Evolutionary conservation across 2,797 vertebrate species (phyloP).

Genomic region (Ciconia nigra): DNA sequence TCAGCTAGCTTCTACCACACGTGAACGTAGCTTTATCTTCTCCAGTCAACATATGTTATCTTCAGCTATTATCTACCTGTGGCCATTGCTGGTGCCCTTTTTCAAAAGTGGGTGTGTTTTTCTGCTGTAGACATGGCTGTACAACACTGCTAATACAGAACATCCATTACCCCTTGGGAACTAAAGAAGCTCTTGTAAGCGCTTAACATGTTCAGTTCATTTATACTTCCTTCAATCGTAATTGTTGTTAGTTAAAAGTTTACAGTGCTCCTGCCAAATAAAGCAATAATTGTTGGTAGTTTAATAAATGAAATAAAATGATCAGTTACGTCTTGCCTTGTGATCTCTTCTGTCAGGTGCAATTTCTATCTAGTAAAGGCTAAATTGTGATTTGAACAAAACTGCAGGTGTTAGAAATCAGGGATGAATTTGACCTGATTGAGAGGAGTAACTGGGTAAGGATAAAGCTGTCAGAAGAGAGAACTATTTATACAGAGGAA

Average conservation of each 20-base stretch:
- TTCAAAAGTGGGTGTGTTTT: background rate
- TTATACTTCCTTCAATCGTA: background rate
- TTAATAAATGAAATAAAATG: background rate
- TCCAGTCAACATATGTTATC: background rate
- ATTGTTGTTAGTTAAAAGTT: background rate
- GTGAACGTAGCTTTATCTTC: background rate
- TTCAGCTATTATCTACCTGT: background rate
- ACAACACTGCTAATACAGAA: rapidly evolving
- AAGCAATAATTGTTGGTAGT: background rate
- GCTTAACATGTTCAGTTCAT: background rate
- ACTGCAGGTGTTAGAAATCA: background rate
- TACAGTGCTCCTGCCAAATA: background rate
- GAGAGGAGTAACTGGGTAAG: background rate
- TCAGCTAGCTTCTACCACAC: background rate
- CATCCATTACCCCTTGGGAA: background rate
- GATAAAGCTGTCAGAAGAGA: background rate
- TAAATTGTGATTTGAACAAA: background rate
- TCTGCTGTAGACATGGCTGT: background rate
- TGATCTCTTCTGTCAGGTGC: background rate
- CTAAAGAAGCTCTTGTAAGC: background rate
- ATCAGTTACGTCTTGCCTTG: background rate
- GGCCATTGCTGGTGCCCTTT: background rate
- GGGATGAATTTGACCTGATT: background rate
- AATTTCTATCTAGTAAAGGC: background rate
- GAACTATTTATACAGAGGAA: background rate